These are phyloP conservation scores for Dufourea novaeangliae DNA, from an alignment of 1,140 invertebrate genomes.

Conservation along the genomic window DNA sequence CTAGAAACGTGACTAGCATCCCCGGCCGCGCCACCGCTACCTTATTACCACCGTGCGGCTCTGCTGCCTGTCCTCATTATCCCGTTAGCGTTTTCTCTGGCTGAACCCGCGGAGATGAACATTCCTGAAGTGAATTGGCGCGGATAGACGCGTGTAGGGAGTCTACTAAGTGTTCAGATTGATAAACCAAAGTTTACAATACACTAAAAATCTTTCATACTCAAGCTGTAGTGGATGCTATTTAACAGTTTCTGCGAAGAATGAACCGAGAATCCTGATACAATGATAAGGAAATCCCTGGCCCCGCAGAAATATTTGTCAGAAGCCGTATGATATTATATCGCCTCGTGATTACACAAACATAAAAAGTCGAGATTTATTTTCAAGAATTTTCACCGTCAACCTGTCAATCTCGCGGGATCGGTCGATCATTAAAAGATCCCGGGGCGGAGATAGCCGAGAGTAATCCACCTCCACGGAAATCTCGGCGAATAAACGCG, in stretches of 20 bases:
- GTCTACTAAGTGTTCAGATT: not conserved
- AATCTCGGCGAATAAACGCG: constrained; percentile 57
- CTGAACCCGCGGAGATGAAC: constrained; percentile 48
- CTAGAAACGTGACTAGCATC: constrained; percentile 81
- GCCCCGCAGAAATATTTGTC: too few relatives aligned
- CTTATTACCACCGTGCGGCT: constrained; percentile 78
- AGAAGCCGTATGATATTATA: too few relatives aligned
- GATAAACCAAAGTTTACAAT: too few relatives aligned
- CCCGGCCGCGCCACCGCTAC: constrained; percentile 72
- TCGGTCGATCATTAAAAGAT: constrained; percentile 33
- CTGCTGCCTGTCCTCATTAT: constrained; percentile 80
- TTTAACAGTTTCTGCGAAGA: too few relatives aligned
- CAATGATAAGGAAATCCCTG: too few relatives aligned
- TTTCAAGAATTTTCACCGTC: constrained; percentile 2
- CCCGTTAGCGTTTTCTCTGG: constrained; percentile 78
- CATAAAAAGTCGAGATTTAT: not conserved
- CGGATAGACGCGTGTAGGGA: not conserved
- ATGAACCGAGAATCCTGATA: too few relatives aligned
- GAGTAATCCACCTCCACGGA: constrained; percentile 35
- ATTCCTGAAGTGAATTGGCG: not conserved
- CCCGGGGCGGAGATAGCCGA: not conserved
- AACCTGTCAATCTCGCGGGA: constrained; percentile 22
- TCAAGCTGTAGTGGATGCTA: too few relatives aligned
- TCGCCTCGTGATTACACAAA: not conserved
- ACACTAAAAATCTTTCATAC: too few relatives aligned